Evolutionary conservation across 2,888 invertebrate species (phyloP), one percentile per base, ranked within the genome.

Genomic region (Tetrapedia diversipes): DNA sequence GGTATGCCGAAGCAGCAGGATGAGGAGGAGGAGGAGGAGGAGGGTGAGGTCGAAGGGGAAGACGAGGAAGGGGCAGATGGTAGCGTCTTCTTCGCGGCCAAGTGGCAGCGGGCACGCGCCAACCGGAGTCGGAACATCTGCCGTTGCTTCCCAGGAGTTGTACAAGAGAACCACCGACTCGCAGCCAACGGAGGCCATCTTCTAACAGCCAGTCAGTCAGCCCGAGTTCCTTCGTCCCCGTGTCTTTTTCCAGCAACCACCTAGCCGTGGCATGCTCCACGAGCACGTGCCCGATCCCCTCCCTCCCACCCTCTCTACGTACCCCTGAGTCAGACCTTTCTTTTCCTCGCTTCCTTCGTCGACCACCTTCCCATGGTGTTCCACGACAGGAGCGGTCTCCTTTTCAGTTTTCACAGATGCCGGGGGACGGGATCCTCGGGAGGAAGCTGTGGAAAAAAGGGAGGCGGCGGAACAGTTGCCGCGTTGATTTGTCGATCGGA

Each of bases 31-130:
- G 80, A 32, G 53, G 80, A 81, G 86, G 2, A 85, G 86, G 86
- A 85, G 77, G 72, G 68, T 64, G 79, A 79, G 82, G 82, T 74
- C 83, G 80, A 80, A 84, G 84, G 83, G 80, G 82, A 84, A 86
- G 84, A 78, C 85, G 84, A 86, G 80, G 86, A 87, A 85, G 86
- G 86, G 88, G 89, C 89, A 89, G 89, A 89, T 88, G 89, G 88
- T 84, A 82, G 75, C 86, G 86, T 85, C 84, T 81, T 84, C 85
- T 85, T 90, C 86, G 88, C 90, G 87, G 90, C 91, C 89, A 91
- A 91, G 91, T 91, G 91, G 91, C 91, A 91, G 90, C 91, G 91
- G 91, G 91, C 91, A 91, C 91, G 91, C 91, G 91, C 90, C 90
- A 87, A 85, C 83, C 86, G 85, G n/a, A 84, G 83, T 81, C 78